Conservation (phyloP, 2,113 vertebrate genomes). For the Rhinoptilus africanus region DNA sequence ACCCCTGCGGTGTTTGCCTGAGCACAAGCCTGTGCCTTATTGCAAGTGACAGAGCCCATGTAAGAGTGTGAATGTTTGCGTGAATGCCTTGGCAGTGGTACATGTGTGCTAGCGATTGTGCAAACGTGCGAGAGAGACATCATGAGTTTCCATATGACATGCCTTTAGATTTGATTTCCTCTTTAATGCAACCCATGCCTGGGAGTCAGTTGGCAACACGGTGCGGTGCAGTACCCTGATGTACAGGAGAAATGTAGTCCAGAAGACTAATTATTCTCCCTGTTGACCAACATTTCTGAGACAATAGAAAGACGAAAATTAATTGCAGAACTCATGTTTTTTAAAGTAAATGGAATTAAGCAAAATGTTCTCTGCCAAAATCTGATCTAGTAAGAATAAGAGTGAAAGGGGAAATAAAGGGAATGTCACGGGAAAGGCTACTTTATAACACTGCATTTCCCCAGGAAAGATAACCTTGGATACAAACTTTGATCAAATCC, state of each 20-base stretch:
- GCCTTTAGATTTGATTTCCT: not conserved
- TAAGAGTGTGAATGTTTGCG: fast-evolving
- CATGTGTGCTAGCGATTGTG: not conserved
- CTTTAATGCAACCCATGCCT: constrained; percentile 8
- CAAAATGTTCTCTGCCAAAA: constrained; percentile 30
- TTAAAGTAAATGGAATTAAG: constrained; percentile 34
- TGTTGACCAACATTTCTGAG: constrained; percentile 60
- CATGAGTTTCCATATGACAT: not conserved
- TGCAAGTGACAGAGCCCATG: fast-evolving
- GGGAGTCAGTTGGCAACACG: not conserved
- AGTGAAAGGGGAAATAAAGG: constrained; percentile 52
- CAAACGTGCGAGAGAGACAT: not conserved
- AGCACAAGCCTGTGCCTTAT: fast-evolving
- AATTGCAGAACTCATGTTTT: constrained; percentile 55
- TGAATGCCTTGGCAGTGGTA: not conserved
- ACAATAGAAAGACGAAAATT: constrained; percentile 61
- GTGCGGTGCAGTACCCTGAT: not conserved
- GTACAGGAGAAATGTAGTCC: constrained; percentile 1
- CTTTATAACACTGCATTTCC: not conserved
- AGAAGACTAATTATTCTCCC: constrained; percentile 27
- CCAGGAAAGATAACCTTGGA: not conserved
- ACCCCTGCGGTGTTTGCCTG: not conserved
- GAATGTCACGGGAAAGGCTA: not conserved
- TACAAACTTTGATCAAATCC: not conserved
- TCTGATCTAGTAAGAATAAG: constrained; percentile 45